Evolutionary conservation across 2,888 invertebrate species (phyloP).

Genomic region (Callinectes sapidus): DNA sequence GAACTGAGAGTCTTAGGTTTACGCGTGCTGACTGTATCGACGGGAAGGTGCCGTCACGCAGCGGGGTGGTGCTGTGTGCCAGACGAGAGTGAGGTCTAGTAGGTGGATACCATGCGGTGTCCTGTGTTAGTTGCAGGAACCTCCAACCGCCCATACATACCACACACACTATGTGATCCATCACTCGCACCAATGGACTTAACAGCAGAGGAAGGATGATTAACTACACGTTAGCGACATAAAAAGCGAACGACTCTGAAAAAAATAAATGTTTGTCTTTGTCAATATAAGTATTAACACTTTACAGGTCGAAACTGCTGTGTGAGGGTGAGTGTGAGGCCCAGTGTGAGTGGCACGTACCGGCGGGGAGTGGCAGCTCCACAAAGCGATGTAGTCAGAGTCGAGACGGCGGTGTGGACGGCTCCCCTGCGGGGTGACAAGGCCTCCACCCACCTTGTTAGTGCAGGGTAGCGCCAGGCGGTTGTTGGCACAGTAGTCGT

Average conservation of each 20-base stretch:
- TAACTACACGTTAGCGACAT: slow-evolving; percentile 37
- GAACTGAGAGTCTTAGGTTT: neutral
- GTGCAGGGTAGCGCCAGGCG: slow-evolving; percentile 63
- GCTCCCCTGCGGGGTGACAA: slow-evolving; percentile 48
- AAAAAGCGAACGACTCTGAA: slow-evolving; percentile 31
- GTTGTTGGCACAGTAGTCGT: slow-evolving; percentile 58
- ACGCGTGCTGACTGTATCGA: neutral
- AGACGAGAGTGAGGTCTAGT: slow-evolving; percentile 19
- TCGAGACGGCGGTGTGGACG: slow-evolving; percentile 63
- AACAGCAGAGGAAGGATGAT: slow-evolving; percentile 33
- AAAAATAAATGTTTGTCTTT: slow-evolving; percentile 10
- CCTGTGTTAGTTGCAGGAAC: slow-evolving; percentile 42
- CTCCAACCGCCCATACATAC: slow-evolving; percentile 48
- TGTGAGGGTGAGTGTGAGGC: slow-evolving; percentile 39
- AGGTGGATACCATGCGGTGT: slow-evolving; percentile 39
- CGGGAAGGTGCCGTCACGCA: neutral
- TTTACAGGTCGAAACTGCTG: neutral
- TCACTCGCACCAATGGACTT: slow-evolving; percentile 45
- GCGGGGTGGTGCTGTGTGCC: neutral
- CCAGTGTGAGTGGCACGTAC: slow-evolving; percentile 63
- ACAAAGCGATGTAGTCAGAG: slow-evolving; percentile 72
- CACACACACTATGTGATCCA: slow-evolving; percentile 45
- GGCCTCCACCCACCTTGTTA: slow-evolving; percentile 65
- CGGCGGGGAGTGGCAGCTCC: slow-evolving; percentile 72
- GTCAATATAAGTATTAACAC: slow-evolving; percentile 22